These are phyloP conservation scores for Lasioglossum pauxillum DNA, from an alignment of 2,888 invertebrate species.

Conservation along the genomic window DNA sequence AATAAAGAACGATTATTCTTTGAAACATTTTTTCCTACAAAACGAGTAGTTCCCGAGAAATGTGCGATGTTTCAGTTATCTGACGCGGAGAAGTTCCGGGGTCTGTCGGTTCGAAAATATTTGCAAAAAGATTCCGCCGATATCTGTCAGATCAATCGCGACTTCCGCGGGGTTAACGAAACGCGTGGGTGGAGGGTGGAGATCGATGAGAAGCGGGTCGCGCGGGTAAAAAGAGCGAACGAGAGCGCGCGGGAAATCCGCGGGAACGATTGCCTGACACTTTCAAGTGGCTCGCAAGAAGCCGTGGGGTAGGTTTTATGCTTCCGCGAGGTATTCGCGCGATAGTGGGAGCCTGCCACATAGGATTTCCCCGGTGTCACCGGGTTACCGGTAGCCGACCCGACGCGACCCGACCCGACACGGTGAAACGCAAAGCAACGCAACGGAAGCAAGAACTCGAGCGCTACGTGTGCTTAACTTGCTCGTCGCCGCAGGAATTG, in stretches of 20 bases:
- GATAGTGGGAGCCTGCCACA: conserved; percentile 38
- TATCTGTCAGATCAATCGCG: not conserved
- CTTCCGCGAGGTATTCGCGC: conserved; percentile 61
- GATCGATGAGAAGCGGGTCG: conserved; percentile 3
- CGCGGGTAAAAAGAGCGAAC: not conserved
- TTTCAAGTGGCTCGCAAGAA: conserved; percentile 56
- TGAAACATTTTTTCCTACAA: too few relatives aligned
- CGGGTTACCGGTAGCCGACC: conserved; percentile 45
- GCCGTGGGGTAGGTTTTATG: conserved; percentile 60
- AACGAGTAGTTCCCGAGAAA: not conserved
- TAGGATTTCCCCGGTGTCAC: conserved; percentile 63
- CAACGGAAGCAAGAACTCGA: conserved; percentile 63
- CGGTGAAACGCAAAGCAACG: not conserved
- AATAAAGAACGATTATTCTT: too few relatives aligned
- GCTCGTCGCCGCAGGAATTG: conserved; percentile 53
- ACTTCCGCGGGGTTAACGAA: not conserved
- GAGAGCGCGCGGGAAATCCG: conserved; percentile 14
- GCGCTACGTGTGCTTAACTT: conserved; percentile 40
- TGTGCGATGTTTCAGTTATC: not conserved
- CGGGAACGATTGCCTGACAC: conserved; percentile 46
- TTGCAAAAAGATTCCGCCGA: not conserved
- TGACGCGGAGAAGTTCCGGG: not conserved
- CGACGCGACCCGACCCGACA: not conserved
- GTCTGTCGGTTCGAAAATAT: not conserved
- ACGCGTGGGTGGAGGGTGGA: not conserved